phyloP scores from a whole-genome alignment of 2,113 vertebrate species.

The Phrynosoma platyrhinos region DNA sequence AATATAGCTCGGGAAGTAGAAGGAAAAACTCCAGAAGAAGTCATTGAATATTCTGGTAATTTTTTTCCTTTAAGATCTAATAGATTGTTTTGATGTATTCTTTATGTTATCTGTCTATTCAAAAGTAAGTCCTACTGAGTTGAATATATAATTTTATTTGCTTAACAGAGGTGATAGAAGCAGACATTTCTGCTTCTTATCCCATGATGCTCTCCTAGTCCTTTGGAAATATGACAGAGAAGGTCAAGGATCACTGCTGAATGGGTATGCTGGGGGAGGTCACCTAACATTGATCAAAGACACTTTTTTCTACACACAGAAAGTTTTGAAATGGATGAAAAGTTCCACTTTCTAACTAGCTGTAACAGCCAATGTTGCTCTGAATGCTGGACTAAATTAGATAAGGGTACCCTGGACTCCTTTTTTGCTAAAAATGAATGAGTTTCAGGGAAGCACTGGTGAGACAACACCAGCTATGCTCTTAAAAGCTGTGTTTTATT shows the following conservation, averaged over 20 bases:
- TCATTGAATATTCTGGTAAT: slow-evolving; percentile 98
- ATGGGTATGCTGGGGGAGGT: not conserved
- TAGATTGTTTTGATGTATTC: not conserved
- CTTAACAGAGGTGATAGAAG: not conserved
- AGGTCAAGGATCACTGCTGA: not conserved
- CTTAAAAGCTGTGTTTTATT: not conserved
- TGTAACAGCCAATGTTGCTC: not conserved
- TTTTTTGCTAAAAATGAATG: not conserved
- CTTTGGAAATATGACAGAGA: not conserved
- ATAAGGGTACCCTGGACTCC: not conserved
- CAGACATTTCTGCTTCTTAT: not conserved
- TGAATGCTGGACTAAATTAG: not conserved
- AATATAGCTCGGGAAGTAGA: slow-evolving; percentile 98
- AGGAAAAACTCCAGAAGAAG: slow-evolving; percentile 97
- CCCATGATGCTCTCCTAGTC: not conserved
- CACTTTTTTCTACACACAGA: not conserved
- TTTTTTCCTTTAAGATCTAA: not conserved
- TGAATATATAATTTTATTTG: fast-evolving
- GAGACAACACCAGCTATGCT: not conserved
- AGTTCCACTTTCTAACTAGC: not conserved
- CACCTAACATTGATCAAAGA: not conserved
- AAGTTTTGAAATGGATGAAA: not conserved
- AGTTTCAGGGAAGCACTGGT: not conserved
- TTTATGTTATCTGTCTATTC: not conserved
- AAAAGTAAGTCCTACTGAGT: not conserved